Conservation (phyloP, 2,113 vertebrate genomes). For the Hipposideros armiger region DNA sequence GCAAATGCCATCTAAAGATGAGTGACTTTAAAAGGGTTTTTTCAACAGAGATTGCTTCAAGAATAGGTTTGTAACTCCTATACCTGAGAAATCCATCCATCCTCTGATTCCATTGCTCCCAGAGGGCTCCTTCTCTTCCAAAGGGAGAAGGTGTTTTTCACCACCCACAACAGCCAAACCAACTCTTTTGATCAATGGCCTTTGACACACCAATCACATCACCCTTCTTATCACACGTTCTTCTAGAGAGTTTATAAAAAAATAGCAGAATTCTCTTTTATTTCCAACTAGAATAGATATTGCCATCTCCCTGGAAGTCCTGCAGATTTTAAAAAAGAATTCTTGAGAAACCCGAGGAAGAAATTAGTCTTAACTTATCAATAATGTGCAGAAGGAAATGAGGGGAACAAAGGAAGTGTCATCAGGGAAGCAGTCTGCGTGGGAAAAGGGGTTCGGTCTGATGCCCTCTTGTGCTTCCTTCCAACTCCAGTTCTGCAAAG, state of each 20-base stretch:
- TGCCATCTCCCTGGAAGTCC: background rate
- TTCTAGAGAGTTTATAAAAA: background rate
- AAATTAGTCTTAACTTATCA: background rate
- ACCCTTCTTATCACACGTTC: background rate
- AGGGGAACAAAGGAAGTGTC: background rate
- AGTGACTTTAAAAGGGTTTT: background rate
- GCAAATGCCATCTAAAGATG: background rate
- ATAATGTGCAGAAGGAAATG: background rate
- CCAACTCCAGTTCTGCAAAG: background rate
- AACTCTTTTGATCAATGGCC: background rate
- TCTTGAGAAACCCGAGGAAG: background rate
- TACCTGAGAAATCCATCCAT: background rate
- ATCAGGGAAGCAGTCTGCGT: background rate
- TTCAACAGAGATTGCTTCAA: background rate
- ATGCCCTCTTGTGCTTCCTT: background rate
- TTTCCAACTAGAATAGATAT: background rate
- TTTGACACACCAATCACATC: background rate
- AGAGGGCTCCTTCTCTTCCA: background rate
- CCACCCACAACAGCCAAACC: background rate
- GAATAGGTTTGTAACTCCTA: background rate
- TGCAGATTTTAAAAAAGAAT: slow-evolving; percentile 29
- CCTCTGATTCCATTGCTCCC: background rate
- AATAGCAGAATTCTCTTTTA: background rate
- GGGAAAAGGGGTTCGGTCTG: background rate
- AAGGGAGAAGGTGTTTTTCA: background rate